A percentile compares a stretch with the other conserved stretches of the same genome.
These are phyloP conservation scores for Colostygia pectinataria DNA, from an alignment of 2,888 invertebrate genomes.

Conservation along the genomic window DNA sequence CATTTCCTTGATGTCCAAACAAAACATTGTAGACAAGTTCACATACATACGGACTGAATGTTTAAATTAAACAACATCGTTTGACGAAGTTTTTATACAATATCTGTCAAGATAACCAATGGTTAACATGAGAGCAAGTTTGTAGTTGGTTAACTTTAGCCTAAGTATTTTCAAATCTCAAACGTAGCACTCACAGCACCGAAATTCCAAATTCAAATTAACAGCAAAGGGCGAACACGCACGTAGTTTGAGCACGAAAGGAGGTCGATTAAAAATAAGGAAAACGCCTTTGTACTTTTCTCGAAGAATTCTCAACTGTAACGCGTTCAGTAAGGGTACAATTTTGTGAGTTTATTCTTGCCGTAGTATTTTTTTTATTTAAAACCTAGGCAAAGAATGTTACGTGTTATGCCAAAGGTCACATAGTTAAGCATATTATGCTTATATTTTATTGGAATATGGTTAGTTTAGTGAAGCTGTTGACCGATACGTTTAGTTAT, in stretches of 20 bases:
- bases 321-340: not conserved
- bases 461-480: conserved; percentile 30
- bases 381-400: conserved; percentile 40
- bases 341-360: conserved; percentile 16
- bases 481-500: conserved; percentile 25
- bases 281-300: conserved; percentile 34
- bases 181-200: conserved; percentile 29
- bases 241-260: conserved; percentile 46
- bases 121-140: not conserved
- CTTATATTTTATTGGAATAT: conserved; percentile 37
- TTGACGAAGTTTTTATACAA: not conserved
- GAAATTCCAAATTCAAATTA: conserved; percentile 56
- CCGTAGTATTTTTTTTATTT: conserved; percentile 47
- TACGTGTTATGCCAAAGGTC: conserved; percentile 72
- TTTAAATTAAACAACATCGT: not conserved
- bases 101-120: not conserved
- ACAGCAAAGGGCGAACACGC: conserved; percentile 61
- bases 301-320: conserved; percentile 3
- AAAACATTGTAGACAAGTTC: conserved; percentile 10
- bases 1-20: conserved; percentile 19
- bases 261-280: conserved; percentile 45
- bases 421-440: conserved; percentile 44
- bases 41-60: not conserved
- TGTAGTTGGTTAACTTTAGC: conserved; percentile 2
- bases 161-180: conserved; percentile 17